These are phyloP conservation scores for Leptura quadrifasciata DNA, from an alignment of 2,888 invertebrate species.

Conservation along the genomic window DNA sequence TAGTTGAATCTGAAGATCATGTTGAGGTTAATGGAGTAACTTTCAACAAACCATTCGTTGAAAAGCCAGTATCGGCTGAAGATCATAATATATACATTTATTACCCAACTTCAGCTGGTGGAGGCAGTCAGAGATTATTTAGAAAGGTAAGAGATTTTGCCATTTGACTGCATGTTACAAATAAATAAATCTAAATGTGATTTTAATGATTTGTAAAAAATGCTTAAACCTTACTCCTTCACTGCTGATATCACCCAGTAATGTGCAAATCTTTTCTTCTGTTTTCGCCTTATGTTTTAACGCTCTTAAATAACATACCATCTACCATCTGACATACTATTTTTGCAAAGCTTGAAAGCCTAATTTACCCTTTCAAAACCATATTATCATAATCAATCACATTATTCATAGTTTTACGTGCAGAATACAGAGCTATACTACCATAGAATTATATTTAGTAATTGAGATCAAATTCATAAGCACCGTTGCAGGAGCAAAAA, in stretches of 20 bases:
- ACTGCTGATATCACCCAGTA: not conserved
- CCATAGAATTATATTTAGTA: not conserved
- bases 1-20: conserved; percentile 97
- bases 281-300: not conserved
- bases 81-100: conserved; percentile 99
- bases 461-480: not conserved
- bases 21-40: conserved; percentile 96
- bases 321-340: not conserved
- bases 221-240: not conserved
- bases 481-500: not conserved
- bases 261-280: not conserved
- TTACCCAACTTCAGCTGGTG: conserved; percentile 98
- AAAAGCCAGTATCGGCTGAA: conserved; percentile 99
- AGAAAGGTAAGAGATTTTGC: conserved; percentile 84
- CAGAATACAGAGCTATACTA: not conserved
- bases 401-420: no score
- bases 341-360: not conserved
- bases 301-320: not conserved
- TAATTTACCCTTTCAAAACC: not conserved
- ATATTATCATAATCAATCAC: not conserved
- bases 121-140: conserved; percentile 97
- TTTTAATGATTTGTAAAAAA: not conserved
- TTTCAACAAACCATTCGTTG: conserved; percentile 99
- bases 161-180: not conserved
- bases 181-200: not conserved